Evolutionary conservation across 2,113 vertebrate genomes (phyloP).

Genomic region (Anthoscopus minutus): DNA sequence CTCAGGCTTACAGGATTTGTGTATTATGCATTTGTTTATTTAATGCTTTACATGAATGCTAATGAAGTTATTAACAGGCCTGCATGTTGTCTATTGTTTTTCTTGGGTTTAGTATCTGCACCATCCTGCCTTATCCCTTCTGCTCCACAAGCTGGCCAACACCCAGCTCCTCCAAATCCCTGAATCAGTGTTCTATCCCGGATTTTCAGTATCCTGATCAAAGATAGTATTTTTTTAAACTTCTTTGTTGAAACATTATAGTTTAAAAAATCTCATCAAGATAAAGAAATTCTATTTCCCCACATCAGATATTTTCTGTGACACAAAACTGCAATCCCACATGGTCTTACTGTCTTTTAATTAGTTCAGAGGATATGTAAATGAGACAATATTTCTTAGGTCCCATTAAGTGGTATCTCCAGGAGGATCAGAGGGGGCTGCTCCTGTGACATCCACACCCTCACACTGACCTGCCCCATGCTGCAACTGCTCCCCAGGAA

Average conservation of each 20-base stretch:
- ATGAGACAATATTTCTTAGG: conserved; percentile 16
- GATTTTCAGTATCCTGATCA: not conserved
- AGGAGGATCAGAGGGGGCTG: not conserved
- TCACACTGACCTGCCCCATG: not conserved
- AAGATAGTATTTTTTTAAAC: not conserved
- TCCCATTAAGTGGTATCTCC: not conserved
- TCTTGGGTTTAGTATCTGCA: not conserved
- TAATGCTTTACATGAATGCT: conserved; percentile 47
- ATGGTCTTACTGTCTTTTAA: not conserved
- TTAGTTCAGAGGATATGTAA: conserved; percentile 11
- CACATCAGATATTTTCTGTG: not conserved
- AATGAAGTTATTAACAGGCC: conserved; percentile 46
- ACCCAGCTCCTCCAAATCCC: not conserved
- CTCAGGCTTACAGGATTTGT: not conserved
- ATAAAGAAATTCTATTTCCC: not conserved
- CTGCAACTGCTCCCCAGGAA: not conserved
- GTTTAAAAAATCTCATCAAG: not conserved
- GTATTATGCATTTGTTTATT: conserved; percentile 40
- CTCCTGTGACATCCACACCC: not conserved
- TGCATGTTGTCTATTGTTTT: conserved; percentile 14
- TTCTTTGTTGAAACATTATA: not conserved
- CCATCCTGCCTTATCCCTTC: not conserved
- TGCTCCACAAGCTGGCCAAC: not conserved
- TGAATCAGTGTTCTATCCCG: not conserved
- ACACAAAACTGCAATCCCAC: not conserved